Conservation (phyloP, 2,888 invertebrate species). For the Creontiades dilutus region DNA sequence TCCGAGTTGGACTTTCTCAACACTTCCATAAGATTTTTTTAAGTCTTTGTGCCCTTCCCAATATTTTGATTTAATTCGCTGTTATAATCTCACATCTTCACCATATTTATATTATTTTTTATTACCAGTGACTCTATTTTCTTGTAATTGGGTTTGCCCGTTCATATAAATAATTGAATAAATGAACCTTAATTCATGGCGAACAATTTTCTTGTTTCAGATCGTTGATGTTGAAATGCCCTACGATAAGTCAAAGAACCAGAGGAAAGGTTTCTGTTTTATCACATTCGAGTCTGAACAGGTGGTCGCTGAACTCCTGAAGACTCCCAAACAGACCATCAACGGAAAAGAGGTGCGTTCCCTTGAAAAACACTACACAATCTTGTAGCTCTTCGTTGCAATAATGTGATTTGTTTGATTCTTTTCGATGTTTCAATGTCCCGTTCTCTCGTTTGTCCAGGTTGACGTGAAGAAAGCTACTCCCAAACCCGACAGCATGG, state of each 20-base stretch:
- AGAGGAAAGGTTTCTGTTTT: conserved; percentile 97
- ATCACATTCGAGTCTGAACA: conserved; percentile 98
- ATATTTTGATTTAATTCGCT: too few species aligned
- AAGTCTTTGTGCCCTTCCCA: too few species aligned
- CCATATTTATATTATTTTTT: too few species aligned
- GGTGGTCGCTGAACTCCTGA: conserved; percentile 93
- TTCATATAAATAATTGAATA: too few species aligned
- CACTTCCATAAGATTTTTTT: too few species aligned
- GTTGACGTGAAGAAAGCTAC: conserved; percentile 96
- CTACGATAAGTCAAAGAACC: conserved; percentile 97
- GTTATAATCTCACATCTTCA: too few species aligned
- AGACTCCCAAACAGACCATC: conserved; percentile 95
- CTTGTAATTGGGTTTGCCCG: too few species aligned
- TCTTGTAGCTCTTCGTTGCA: too few species aligned
- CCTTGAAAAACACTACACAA: neutral
- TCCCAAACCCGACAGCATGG: conserved; percentile 90
- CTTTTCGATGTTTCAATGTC: too few species aligned
- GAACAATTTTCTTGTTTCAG: conserved; percentile 80
- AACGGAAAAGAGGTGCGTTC: conserved; percentile 89
- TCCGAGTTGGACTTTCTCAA: too few species aligned
- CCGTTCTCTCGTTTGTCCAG: neutral
- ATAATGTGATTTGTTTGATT: too few species aligned
- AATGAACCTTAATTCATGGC: neutral
- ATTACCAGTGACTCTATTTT: too few species aligned
- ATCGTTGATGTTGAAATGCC: conserved; percentile 98